Conservation (phyloP, 2,888 invertebrate genomes). For the Scrobipalpa costella region DNA sequence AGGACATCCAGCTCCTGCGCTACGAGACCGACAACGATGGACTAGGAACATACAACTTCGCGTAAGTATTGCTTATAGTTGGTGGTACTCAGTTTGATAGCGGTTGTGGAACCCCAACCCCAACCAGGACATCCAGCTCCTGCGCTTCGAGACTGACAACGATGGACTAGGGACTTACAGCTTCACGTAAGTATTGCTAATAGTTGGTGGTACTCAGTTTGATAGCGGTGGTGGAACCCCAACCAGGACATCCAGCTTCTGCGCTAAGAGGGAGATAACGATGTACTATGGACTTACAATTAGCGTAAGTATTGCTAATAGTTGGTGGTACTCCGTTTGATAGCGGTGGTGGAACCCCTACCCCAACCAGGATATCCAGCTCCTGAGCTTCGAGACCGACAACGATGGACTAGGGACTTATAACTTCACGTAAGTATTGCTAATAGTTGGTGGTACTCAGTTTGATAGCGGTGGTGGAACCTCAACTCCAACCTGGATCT, state of each 20-base stretch:
- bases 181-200: conserved; percentile 52
- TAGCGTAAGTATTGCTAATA: conserved; percentile 48
- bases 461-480: conserved; percentile 55
- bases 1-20: conserved; percentile 57
- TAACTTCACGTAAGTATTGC: conserved; percentile 56
- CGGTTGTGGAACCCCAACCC: conserved; percentile 28
- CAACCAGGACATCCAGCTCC: conserved; percentile 53
- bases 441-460: conserved; percentile 65
- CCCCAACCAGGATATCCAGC: conserved; percentile 50
- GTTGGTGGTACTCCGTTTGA: neutral
- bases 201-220: conserved; percentile 69
- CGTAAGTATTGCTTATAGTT: conserved; percentile 46
- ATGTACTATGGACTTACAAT: conserved; percentile 66
- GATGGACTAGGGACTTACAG: conserved; percentile 65
- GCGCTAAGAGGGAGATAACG: conserved; percentile 60
- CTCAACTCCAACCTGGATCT: no score
- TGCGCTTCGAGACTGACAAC: conserved; percentile 61
- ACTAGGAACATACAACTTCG: conserved; percentile 60
- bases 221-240: conserved; percentile 51
- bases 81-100: neutral
- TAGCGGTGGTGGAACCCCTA: conserved; percentile 26
- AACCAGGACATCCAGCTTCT: conserved; percentile 56
- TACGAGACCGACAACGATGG: conserved; percentile 66
- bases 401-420: conserved; percentile 67
- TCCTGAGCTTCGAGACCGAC: conserved; percentile 58